Percentiles rank a stretch among this genome's conserved stretches.
Conservation (phyloP, 2,113 vertebrate species). For the Plecotus auritus region DNA sequence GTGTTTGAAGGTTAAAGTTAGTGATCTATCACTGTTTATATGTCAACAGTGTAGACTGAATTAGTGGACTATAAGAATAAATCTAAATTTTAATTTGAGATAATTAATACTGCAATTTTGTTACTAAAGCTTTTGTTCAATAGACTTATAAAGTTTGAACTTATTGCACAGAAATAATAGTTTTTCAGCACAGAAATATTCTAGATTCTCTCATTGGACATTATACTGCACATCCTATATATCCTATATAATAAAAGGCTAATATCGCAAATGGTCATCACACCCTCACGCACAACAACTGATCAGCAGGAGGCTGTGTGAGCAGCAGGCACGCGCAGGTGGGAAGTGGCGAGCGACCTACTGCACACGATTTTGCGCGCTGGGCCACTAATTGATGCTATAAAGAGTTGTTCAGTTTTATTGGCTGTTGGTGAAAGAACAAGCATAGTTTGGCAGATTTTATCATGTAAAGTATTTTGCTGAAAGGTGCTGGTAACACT, state of each 20-base stretch:
- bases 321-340: no score
- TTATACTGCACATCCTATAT: background rate
- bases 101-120: background rate
- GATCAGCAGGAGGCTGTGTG: no score
- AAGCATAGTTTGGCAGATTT: background rate
- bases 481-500: background rate
- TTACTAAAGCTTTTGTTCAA: background rate
- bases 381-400: background rate
- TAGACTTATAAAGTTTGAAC: background rate
- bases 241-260: no score
- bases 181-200: background rate
- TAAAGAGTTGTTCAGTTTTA: background rate
- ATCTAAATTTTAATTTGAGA: background rate
- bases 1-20: background rate
- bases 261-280: no score
- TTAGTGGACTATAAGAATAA: background rate
- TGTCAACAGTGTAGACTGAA: background rate
- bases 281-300: accelerated
- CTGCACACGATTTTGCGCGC: no score
- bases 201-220: background rate
- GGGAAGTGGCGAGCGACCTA: no score
- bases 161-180: background rate
- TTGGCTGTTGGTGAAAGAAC: background rate
- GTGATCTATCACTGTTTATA: background rate
- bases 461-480: background rate